A percentile compares a stretch with the other conserved stretches of the same genome.
Conservation (phyloP, 2,113 vertebrate species). For the Corapipo altera region DNA sequence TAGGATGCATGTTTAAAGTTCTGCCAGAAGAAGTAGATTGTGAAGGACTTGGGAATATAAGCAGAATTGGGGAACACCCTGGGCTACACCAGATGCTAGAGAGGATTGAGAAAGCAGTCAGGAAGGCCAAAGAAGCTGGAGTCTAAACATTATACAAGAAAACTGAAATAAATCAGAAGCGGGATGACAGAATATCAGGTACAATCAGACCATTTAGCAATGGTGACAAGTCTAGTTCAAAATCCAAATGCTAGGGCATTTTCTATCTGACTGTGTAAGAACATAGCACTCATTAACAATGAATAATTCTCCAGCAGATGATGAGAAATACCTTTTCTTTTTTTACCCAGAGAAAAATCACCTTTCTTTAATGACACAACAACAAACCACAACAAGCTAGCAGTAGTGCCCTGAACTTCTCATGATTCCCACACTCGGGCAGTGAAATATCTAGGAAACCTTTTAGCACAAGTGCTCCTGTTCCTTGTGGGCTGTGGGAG, state of each 20-base stretch:
- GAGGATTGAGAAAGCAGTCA: background rate
- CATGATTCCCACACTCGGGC: accelerated
- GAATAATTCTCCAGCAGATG: background rate
- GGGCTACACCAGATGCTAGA: background rate
- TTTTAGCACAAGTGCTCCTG: background rate
- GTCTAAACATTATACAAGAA: background rate
- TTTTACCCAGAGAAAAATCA: background rate
- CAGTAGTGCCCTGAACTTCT: background rate
- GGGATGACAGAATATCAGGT: background rate
- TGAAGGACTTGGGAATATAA: background rate
- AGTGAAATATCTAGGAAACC: background rate
- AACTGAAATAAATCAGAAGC: background rate
- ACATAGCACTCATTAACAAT: background rate
- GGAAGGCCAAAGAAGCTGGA: background rate
- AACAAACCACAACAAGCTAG: background rate
- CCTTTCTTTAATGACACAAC: background rate
- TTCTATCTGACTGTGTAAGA: background rate
- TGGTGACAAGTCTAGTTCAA: background rate
- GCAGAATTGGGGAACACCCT: background rate
- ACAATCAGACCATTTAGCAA: background rate
- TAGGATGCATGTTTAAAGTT: background rate
- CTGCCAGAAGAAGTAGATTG: background rate
- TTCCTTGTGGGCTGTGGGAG: background rate
- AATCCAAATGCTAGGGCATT: background rate
- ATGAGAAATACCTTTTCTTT: background rate